Evolutionary conservation across 2,113 vertebrate genomes (phyloP).

Genomic region (Brachypodius melanocephalos): DNA sequence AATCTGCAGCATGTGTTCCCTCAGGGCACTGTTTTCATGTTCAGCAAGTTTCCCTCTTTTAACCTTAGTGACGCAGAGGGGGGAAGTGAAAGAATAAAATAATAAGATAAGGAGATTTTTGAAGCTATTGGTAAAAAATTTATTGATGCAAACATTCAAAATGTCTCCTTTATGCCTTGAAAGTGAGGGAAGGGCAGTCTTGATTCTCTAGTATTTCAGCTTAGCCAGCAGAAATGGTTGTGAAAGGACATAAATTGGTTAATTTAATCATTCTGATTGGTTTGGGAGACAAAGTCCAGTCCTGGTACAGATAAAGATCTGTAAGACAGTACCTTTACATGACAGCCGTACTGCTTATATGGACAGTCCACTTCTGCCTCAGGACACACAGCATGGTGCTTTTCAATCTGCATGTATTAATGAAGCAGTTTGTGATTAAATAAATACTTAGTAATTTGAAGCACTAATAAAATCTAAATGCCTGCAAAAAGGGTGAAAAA

Average conservation of each 20-base stretch:
- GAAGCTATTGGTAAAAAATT: not conserved
- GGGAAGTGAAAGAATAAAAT: not conserved
- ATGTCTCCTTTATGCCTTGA: not conserved
- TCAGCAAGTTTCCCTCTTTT: conserved; percentile 77
- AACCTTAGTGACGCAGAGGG: conserved; percentile 59
- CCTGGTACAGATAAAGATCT: not conserved
- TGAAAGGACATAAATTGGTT: not conserved
- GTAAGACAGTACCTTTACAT: conserved; percentile 72
- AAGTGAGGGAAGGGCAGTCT: not conserved
- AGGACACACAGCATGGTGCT: conserved; percentile 75
- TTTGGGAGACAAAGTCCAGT: not conserved
- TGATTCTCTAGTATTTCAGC: not conserved
- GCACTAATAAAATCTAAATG: not conserved
- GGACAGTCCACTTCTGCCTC: conserved; percentile 82
- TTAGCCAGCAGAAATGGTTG: not conserved
- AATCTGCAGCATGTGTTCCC: conserved; percentile 82
- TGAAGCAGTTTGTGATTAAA: not conserved
- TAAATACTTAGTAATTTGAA: not conserved
- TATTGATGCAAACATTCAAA: not conserved
- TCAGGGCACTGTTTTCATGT: conserved; percentile 77
- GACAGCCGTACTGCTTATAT: conserved; percentile 81
- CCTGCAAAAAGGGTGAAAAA: not conserved
- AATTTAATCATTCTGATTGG: not conserved
- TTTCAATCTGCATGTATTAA: conserved; percentile 68
- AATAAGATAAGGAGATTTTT: not conserved